These are phyloP conservation scores for Crambe crambe DNA, from an alignment of 37 sponge, comb jelly and placozoan species.

Conservation along the genomic window DNA sequence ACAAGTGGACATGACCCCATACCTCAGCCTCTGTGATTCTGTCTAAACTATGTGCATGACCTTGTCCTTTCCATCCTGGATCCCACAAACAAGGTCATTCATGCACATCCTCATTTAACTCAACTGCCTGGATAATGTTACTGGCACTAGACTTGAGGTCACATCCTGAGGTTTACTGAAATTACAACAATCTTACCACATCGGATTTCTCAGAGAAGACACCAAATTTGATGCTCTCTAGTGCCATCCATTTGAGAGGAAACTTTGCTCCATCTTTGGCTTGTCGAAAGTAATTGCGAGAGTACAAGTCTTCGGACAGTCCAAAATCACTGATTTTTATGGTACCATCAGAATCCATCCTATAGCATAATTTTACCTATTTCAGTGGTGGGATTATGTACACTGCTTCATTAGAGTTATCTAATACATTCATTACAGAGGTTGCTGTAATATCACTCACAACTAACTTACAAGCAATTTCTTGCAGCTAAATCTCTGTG, in stretches of 20 bases:
- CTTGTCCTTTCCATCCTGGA: no score
- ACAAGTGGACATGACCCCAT: no score
- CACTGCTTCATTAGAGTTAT: not conserved
- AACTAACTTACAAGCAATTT: constrained; percentile 39
- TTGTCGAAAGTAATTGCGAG: constrained; percentile 6
- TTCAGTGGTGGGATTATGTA: not conserved
- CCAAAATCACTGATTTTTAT: constrained; percentile 29
- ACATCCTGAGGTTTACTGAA: no score
- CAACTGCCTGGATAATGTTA: no score
- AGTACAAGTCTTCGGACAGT: constrained; percentile 3
- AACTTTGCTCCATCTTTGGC: not conserved
- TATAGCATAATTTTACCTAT: not conserved
- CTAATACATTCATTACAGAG: not conserved
- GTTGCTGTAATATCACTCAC: not conserved
- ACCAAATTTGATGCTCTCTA: constrained; percentile 17
- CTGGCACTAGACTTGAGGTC: no score
- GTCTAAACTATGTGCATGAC: no score
- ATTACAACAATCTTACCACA: constrained; percentile 13
- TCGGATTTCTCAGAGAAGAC: constrained; percentile 26
- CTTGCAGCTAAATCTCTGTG: constrained; percentile 46
- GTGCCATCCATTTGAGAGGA: constrained; percentile 33
- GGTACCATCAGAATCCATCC: constrained; percentile 1
- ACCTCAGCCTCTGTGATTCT: no score
- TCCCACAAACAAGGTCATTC: no score
- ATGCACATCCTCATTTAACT: no score